These are phyloP conservation scores for Malaclemys terrapin DNA, from an alignment of 2,113 vertebrate species.

Conservation along the genomic window DNA sequence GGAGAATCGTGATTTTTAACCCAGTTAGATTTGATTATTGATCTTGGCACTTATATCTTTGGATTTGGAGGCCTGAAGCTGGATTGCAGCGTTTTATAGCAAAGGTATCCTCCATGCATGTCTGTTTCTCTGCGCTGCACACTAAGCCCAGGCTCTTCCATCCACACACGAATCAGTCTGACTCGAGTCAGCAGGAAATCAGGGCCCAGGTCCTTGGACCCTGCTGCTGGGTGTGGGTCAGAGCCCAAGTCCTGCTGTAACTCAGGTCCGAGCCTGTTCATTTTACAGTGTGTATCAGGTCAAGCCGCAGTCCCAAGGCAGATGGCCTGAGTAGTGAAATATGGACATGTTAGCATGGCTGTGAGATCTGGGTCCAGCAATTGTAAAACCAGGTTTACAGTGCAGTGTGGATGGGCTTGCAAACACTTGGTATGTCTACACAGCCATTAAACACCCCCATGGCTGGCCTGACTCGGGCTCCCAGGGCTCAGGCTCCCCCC, in stretches of 20 bases:
- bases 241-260: not conserved
- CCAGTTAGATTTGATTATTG: constrained; percentile 50
- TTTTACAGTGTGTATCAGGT: not conserved
- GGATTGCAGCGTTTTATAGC: constrained; percentile 37
- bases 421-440: not conserved
- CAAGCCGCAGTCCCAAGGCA: not conserved
- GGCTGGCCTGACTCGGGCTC: not conserved
- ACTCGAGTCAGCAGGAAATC: not conserved
- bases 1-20: constrained; percentile 8
- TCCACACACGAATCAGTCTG: not conserved
- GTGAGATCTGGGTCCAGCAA: not conserved
- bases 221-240: not conserved
- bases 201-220: not conserved
- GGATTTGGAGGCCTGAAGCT: not conserved
- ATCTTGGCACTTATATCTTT: constrained; percentile 19
- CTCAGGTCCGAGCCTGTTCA: not conserved
- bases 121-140: not conserved
- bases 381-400: not conserved
- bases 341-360: not conserved
- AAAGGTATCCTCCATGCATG: not conserved
- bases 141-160: not conserved
- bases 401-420: not conserved
- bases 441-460: not conserved
- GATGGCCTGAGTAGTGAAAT: not conserved
- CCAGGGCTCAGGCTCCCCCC: not conserved